These are phyloP conservation scores for Dendroctonus ponderosae DNA, from an alignment of 1,140 invertebrate species.

Conservation along the genomic window DNA sequence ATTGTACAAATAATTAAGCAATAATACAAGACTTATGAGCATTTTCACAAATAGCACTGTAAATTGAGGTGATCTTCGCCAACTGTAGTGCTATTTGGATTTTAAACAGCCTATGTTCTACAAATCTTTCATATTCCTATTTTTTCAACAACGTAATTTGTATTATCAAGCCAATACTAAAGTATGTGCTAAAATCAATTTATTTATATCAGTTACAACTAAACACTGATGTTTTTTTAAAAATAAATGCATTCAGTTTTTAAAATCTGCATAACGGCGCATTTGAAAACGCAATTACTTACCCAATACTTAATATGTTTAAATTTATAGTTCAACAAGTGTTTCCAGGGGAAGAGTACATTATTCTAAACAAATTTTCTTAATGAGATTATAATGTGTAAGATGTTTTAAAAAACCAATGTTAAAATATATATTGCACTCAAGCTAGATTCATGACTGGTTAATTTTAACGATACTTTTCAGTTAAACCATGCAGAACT, in stretches of 20 bases:
- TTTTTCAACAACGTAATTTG: no score
- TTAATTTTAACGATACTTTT: neutral
- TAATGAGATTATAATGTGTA: slow-evolving; percentile 6
- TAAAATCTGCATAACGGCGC: neutral
- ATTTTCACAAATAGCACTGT: no score
- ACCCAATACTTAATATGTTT: neutral
- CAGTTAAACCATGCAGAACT: no score
- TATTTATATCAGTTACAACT: no score
- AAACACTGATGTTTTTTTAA: neutral
- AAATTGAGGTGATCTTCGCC: no score
- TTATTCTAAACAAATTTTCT: slow-evolving; percentile 1
- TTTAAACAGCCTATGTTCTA: no score
- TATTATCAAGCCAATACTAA: no score
- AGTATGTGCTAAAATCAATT: no score
- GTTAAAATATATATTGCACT: slow-evolving; percentile 10
- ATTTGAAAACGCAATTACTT: neutral
- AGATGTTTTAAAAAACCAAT: neutral
- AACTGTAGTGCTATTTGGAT: no score
- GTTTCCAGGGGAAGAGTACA: slow-evolving; percentile 8
- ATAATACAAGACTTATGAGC: no score
- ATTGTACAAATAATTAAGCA: no score
- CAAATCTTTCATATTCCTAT: no score
- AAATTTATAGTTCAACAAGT: slow-evolving; percentile 2
- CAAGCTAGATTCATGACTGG: slow-evolving; percentile 2
- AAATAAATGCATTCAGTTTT: slow-evolving; percentile 1